These are phyloP conservation scores for Campodea augens DNA, from an alignment of 1,140 invertebrate species.

Conservation along the genomic window DNA sequence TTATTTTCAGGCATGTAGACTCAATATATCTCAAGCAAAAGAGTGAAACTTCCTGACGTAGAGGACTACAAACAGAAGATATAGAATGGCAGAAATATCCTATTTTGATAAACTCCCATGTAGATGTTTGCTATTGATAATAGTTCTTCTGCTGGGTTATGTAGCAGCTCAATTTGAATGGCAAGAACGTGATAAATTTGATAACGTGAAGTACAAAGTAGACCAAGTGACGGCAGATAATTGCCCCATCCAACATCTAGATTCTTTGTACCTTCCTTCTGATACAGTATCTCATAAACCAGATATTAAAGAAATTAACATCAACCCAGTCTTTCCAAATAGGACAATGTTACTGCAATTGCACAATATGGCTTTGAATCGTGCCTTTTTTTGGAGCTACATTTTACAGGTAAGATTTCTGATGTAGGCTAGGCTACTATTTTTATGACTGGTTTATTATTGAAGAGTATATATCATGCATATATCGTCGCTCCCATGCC, in stretches of 20 bases:
- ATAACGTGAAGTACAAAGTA: conserved; percentile 62
- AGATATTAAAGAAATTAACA: conserved; percentile 84
- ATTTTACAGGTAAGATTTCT: conserved; percentile 68
- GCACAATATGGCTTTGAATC: conserved; percentile 85
- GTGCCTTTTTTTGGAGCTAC: conserved; percentile 91
- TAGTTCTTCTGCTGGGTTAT: conserved; percentile 5
- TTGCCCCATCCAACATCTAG: conserved; percentile 67
- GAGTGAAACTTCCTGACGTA: too few species aligned
- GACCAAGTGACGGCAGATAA: conserved; percentile 60
- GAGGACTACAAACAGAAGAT: too few species aligned
- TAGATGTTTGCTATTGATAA: neutral
- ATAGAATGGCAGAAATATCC: too few species aligned
- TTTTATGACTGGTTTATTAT: too few species aligned
- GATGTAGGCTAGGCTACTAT: too few species aligned
- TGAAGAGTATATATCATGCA: too few species aligned
- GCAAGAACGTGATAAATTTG: conserved; percentile 69
- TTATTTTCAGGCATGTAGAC: too few species aligned
- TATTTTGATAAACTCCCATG: too few species aligned
- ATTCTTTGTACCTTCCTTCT: conserved; percentile 60
- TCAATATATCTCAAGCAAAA: too few species aligned
- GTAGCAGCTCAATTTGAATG: conserved; percentile 79
- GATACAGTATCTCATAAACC: conserved; percentile 77
- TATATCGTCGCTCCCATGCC: too few species aligned
- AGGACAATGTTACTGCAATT: conserved; percentile 78
- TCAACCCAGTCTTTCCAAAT: conserved; percentile 88